Evolutionary conservation across 2,888 invertebrate species (phyloP), one percentile per base, ranked within the genome.

Genomic region (Tetropium fuscum): DNA sequence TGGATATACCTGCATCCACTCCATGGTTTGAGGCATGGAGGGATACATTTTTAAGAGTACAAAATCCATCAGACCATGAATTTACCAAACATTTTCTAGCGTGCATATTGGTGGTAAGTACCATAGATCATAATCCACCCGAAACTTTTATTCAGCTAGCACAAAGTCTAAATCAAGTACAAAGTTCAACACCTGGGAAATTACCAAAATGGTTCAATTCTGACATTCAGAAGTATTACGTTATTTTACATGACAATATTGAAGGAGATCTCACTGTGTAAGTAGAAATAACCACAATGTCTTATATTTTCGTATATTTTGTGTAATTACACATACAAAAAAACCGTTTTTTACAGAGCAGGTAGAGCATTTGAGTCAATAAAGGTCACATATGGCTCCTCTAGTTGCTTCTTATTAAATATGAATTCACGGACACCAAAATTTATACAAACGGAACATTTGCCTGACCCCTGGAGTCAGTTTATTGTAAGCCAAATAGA

Each of bases 21-120:
- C 92, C 95, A 8, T 98, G 98, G 98, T 98, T 94, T 85, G 97
- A 97, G 81, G 88, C 91, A 6, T 98, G 97, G 94, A 87, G 97
- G 73, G 95, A 96, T 72, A 92, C 92, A 19, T 97, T 97, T 81
- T 84, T 96, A 38, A 89, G 91, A 75, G 90, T 95, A 59, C 90
- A 94, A 78, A 93, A 92, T 79, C 93, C 94, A 11, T 91, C 93
- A 2, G 98, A 98, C 77, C 98, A 98, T 84, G 99, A 99, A 83
- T 98, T 96, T 77, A 92, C 96, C 0, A 93, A 93, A 75, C 95
- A 95, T 81, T 92, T 92, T 76, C 78, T 95, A 49, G 92, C 92
- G 8, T 95, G 95, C 78, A 87, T 94, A 74, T 86, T 94, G 72
- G 90, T 92, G 8, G 86, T 89, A 13, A 89, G 90, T 15, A 88